A percentile compares a stretch with the other conserved stretches of the same genome.
Evolutionary conservation across 2,888 invertebrate species (phyloP).

Genomic region (Kuschelorhynchus macadamiae): DNA sequence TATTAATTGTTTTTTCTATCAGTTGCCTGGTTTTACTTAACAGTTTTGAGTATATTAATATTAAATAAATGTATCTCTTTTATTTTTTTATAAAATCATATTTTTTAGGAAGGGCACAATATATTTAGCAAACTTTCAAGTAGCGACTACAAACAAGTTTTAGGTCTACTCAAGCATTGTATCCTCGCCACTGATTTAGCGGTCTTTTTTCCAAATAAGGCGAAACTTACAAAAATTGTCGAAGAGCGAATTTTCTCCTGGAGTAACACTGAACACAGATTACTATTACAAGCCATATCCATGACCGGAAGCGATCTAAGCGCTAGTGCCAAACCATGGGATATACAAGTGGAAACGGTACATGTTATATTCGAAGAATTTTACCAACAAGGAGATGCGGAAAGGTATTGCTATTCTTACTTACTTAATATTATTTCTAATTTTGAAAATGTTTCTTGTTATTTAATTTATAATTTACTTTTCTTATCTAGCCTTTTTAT

Average conservation of each 20-base stretch:
- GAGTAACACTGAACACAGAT: conserved; percentile 76
- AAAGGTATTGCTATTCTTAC: no score
- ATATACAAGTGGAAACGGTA: conserved; percentile 84
- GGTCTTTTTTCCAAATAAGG: conserved; percentile 83
- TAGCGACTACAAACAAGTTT: conserved; percentile 82
- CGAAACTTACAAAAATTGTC: conserved; percentile 72
- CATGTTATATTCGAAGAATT: conserved; percentile 86
- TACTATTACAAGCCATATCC: conserved; percentile 80
- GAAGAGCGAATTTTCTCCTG: conserved; percentile 75
- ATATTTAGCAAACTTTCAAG: conserved; percentile 82
- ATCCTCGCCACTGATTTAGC: conserved; percentile 90
- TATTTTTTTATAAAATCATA: background rate
- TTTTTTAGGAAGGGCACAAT: conserved; percentile 83
- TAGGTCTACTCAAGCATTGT: conserved; percentile 83
- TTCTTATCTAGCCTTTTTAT: no score
- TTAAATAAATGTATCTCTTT: no score
- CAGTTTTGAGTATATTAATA: no score
- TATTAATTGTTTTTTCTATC: no score
- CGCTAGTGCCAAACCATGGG: conserved; percentile 89
- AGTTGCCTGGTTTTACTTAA: no score
- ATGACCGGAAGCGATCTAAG: conserved; percentile 90
- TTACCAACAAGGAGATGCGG: conserved; percentile 77
- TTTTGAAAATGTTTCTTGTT: no score
- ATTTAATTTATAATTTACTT: no score
- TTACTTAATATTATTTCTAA: no score